Base-by-base conservation (phyloP, 2,797 vertebrate genomes). In the Valencia hispanica region DNA sequence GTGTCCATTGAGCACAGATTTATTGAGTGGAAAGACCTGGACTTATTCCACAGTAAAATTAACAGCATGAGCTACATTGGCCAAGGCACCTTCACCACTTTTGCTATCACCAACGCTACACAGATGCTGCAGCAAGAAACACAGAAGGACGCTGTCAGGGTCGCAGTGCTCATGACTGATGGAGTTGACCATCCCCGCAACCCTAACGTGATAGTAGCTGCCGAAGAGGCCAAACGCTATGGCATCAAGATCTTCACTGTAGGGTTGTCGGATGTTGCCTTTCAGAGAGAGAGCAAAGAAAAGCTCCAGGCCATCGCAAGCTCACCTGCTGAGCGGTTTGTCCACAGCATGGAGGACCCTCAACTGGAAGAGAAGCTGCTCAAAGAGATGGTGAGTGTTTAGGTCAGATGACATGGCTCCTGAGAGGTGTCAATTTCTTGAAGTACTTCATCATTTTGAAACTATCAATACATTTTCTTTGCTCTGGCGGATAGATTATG, bases 61-160 rank as follows among this genome's bases (percentile, higher is more conserved):
- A 87, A 25, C 45, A 79, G 84, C 73, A 94, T 97, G 95, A 86
- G 57, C 86, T 95, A 96, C 88, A 97, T 97, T 72, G 97, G 97
- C 50, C 97, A 98, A 0, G 97, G 97, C 79, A 97, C 97, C 30
- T 97, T 97, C 84, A 95, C 97, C 45, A 96, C 96, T 73, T 97
- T 97, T 3, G 97, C 97, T 74, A 91, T 98, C 86, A 92, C 94
- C 86, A 98, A 97, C 51, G 94, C 95, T 72, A 96, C 97, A 0
- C 94, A 93, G 32, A 89, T 98, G 70, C 93, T 98, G 80, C 86
- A 91, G 85, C 86, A 78, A 27, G 95, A 98, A 93, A 96, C 96
- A 4, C 89, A 72, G 9, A 88, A 82, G 34, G 88, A 88, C 72
- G 92, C 94, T 15, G 86, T 95, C 8, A 94, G 96, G 84, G 95